Conservation (phyloP, 2,113 vertebrate species). For the Pseudopodoces humilis region DNA sequence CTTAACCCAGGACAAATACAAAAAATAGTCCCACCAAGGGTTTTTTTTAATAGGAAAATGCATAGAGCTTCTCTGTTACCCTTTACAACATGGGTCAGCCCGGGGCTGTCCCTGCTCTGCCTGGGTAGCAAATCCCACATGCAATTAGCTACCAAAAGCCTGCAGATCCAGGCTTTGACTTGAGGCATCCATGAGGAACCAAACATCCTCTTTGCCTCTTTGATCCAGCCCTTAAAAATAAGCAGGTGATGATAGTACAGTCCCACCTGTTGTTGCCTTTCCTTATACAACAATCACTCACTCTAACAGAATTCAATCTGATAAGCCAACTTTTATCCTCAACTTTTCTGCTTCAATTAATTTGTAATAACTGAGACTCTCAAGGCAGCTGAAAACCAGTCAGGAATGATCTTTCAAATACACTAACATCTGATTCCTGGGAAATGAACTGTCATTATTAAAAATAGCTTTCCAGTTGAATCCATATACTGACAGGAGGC, state of each 20-base stretch:
- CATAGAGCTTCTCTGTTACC: not conserved
- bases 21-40: not conserved
- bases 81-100: not conserved
- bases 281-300: not conserved
- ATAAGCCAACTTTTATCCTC: conserved; percentile 13
- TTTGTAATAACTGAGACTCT: conserved; percentile 40
- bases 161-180: conserved; percentile 6
- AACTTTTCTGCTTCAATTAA: conserved; percentile 38
- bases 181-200: not conserved
- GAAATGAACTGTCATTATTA: conserved; percentile 12
- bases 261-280: conserved; percentile 11
- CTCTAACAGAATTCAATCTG: conserved; percentile 1
- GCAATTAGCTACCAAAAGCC: not conserved
- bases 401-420: not conserved
- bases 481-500: not conserved
- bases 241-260: conserved; percentile 22
- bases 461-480: conserved; percentile 23
- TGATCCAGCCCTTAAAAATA: conserved; percentile 41
- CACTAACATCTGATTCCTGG: conserved; percentile 1
- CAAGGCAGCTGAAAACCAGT: conserved; percentile 19
- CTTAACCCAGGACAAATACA: not conserved
- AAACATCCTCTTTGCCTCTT: not conserved
- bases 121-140: not conserved
- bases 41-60: not conserved
- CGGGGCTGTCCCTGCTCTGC: not conserved